Evolutionary conservation across 1,140 invertebrate genomes (phyloP).

Genomic region (Drosophila nigromelanica): DNA sequence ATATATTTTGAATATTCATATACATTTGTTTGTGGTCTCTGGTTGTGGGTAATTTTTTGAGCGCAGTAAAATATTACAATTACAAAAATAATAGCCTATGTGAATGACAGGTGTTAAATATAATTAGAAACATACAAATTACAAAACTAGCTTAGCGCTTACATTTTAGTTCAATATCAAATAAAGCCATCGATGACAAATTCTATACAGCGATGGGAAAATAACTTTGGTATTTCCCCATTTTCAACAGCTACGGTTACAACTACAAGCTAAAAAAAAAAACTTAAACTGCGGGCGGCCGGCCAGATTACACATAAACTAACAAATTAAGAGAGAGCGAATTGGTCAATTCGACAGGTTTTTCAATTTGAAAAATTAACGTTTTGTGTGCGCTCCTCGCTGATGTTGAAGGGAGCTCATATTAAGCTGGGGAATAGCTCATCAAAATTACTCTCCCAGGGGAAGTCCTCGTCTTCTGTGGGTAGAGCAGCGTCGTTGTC

Average conservation of each 20-base stretch:
- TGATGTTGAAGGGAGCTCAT: slow-evolving; percentile 20
- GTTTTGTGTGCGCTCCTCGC: background rate
- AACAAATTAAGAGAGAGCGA: slow-evolving; percentile 53
- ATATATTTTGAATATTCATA: slow-evolving; percentile 62
- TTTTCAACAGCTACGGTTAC: slow-evolving; percentile 25
- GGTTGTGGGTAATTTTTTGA: slow-evolving; percentile 60
- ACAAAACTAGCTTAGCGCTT: slow-evolving; percentile 31
- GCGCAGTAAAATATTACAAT: slow-evolving; percentile 61
- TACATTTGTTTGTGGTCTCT: slow-evolving; percentile 1
- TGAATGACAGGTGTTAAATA: slow-evolving; percentile 65
- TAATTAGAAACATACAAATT: slow-evolving; percentile 75
- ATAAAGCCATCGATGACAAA: slow-evolving; percentile 67
- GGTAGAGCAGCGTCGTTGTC: slow-evolving; percentile 30
- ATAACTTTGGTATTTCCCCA: slow-evolving; percentile 11
- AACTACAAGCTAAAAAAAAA: slow-evolving; percentile 51
- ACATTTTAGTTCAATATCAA: slow-evolving; percentile 52
- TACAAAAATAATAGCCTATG: slow-evolving; percentile 56
- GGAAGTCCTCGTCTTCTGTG: slow-evolving; percentile 63
- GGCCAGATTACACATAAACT: slow-evolving; percentile 55
- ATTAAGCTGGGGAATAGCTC: slow-evolving; percentile 78
- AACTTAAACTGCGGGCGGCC: slow-evolving; percentile 61
- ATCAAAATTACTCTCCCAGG: slow-evolving; percentile 74
- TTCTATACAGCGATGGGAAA: slow-evolving; percentile 53
- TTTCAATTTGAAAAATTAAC: slow-evolving; percentile 63
- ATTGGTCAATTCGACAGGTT: slow-evolving; percentile 26